These are phyloP conservation scores for Neoitamus cyanurus DNA, from an alignment of 2,888 invertebrate species.

Conservation along the genomic window DNA sequence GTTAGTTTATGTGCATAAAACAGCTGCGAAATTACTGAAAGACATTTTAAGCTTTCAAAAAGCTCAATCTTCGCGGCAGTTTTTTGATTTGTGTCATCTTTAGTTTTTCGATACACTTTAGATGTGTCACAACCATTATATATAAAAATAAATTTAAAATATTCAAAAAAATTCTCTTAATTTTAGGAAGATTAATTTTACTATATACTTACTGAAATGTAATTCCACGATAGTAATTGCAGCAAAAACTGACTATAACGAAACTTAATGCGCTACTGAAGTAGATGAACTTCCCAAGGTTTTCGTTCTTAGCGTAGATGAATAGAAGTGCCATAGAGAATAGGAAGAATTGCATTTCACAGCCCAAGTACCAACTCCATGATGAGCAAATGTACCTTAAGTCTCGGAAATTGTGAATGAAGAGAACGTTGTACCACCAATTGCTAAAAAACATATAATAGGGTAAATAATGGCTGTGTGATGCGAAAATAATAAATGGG, in stretches of 20 bases:
- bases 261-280: constrained; percentile 54
- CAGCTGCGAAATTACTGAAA: no score
- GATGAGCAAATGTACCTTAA: constrained; percentile 58
- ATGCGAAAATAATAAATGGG: no score
- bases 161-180: background rate
- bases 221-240: constrained; percentile 57
- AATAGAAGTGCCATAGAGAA: constrained; percentile 57
- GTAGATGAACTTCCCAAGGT: constrained; percentile 56
- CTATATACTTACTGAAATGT: constrained; percentile 62
- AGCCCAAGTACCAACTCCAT: constrained; percentile 61
- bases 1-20: no score
- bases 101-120: no score
- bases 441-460: constrained; percentile 54
- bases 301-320: constrained; percentile 57
- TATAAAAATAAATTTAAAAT: no score
- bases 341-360: constrained; percentile 60
- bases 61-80: no score
- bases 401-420: constrained; percentile 58
- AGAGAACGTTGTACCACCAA: constrained; percentile 59
- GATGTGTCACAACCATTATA: no score
- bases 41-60: no score
- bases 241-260: constrained; percentile 56
- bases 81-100: no score
- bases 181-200: no score
- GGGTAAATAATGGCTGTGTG: background rate